Base-by-base conservation (phyloP, 2,888 invertebrate species). In the Tipula confusa region DNA sequence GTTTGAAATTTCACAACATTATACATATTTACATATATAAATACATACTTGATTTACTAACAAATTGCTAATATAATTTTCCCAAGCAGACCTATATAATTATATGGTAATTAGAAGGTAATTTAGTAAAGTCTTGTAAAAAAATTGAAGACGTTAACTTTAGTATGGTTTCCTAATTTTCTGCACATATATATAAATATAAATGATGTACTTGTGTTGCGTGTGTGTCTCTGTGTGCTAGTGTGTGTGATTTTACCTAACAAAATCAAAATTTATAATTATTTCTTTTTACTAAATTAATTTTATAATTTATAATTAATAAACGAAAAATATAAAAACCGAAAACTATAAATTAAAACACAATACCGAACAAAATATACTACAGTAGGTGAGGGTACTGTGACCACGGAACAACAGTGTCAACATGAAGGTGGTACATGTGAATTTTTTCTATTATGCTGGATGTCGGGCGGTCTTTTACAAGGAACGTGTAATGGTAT, bases 381-480 rank as follows among this genome's bases (percentile, higher is more conserved):
- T 24, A 48, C 79, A 84, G 48, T 83, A 84, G 83, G 84, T 83
- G 43, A 82, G n/a, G 82, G 36, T 82, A 64, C 89, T 87, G 87
- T 88, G 86, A 87, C 87, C 85, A 88, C 87, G 86, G 89, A 89
- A 86, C 86, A 88, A 86, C 89, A 89, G 86, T 90, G 89, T 86
- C 89, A 89, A 86, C 88, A 89, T 86, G 89, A 89, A 82, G 96
- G 95, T 84, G 94, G 95, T 84, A 94, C 93, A 85, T 97, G 97
- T 89, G 96, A 97, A 90, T 96, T 97, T 91, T 96, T 97, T 92
- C 92, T 97, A 87, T 93, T 95, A 90, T 97, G 97, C 91, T 97
- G 97, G 97, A 93, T 97, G 92, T 93, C 95, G 84, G 95, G 96
- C 86, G 97, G 97, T 84, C 91, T 96, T 84, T 91, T 97, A 87